These are phyloP conservation scores for Centrocercus urophasianus DNA, from an alignment of 2,113 vertebrate genomes.

Conservation along the genomic window DNA sequence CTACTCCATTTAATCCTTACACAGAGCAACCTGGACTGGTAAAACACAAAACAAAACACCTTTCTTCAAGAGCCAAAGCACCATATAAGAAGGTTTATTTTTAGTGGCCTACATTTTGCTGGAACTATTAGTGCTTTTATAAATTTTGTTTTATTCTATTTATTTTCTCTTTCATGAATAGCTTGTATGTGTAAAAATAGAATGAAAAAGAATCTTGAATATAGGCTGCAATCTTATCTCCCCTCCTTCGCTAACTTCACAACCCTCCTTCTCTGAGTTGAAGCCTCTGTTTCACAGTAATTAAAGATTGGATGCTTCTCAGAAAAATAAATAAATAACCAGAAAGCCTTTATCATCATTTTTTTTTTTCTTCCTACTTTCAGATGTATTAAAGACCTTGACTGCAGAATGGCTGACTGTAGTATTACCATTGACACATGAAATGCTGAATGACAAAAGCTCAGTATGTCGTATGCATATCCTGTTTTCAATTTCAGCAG, in stretches of 20 bases:
- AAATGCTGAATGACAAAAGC: conserved; percentile 23
- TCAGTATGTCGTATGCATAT: neutral
- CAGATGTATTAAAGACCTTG: neutral
- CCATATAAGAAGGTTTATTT: neutral
- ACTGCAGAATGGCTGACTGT: neutral
- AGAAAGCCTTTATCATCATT: neutral
- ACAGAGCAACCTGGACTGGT: neutral
- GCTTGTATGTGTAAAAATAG: neutral
- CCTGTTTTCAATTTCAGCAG: conserved; percentile 20
- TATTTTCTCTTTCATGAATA: neutral
- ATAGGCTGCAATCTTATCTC: neutral
- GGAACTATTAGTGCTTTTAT: neutral
- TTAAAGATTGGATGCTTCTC: neutral
- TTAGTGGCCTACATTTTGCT: neutral
- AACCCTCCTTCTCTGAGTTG: neutral
- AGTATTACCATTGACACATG: neutral
- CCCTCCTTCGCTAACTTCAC: neutral
- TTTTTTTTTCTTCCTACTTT: neutral
- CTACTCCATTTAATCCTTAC: neutral
- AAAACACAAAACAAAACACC: neutral
- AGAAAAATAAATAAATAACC: too few relatives aligned
- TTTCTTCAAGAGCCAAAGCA: neutral
- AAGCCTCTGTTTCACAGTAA: neutral
- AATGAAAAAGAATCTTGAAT: neutral
- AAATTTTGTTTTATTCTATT: neutral